Conservation (phyloP, 2,113 vertebrate species). For the Copsychus sechellarum region DNA sequence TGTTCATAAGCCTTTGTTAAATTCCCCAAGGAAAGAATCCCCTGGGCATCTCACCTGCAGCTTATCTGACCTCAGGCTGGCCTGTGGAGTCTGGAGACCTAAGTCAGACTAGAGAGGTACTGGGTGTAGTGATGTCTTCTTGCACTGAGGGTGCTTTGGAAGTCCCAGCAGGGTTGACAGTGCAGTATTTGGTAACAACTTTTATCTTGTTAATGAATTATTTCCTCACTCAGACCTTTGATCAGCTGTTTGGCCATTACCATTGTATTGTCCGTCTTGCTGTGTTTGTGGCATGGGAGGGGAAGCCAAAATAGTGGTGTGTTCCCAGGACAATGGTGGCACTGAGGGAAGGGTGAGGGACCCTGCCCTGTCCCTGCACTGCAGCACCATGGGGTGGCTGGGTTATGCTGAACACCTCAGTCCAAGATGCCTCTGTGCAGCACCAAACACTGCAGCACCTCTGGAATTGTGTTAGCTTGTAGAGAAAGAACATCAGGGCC, state of each 20-base stretch:
- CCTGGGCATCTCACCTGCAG: neutral
- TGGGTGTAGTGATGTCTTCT: neutral
- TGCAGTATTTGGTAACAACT: neutral
- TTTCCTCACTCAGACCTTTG: neutral
- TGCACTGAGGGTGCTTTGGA: neutral
- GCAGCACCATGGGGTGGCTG: neutral
- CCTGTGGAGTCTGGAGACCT: neutral
- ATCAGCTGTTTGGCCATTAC: neutral
- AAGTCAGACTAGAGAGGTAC: neutral
- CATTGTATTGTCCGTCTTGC: neutral
- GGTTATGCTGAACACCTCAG: neutral
- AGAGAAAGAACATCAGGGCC: neutral
- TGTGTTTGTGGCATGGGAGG: neutral
- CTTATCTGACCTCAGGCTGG: neutral
- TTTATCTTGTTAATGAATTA: neutral
- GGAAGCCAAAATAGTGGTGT: neutral
- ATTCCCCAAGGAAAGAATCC: neutral
- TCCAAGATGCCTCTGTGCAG: neutral
- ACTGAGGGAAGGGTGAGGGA: neutral
- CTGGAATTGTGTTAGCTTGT: neutral
- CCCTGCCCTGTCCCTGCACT: neutral
- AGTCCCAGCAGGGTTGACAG: neutral
- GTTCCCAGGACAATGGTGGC: neutral
- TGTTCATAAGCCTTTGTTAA: neutral
- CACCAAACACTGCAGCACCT: neutral